Conservation (phyloP, 2,888 invertebrate genomes). For the Agrochola lota region DNA sequence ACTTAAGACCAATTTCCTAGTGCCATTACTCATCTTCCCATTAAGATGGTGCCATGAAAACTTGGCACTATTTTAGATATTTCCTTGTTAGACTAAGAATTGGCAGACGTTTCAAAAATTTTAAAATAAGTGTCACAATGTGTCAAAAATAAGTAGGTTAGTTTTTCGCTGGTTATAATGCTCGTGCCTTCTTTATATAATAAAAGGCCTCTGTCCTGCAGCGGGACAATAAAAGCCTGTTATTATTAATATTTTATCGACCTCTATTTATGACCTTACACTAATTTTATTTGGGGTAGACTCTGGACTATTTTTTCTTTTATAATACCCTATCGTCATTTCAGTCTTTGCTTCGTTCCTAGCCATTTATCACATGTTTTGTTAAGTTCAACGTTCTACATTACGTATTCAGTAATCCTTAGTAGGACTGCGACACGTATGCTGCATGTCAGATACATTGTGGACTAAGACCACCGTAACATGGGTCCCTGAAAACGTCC, state of each 20-base stretch:
- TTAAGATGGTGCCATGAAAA: constrained; percentile 54
- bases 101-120: constrained; percentile 45
- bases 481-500: too few relatives aligned
- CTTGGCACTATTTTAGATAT: constrained; percentile 51
- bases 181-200: too few relatives aligned
- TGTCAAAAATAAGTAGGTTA: background rate
- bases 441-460: too few relatives aligned
- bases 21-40: constrained; percentile 54
- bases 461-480: too few relatives aligned
- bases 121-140: background rate
- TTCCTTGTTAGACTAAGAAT: constrained; percentile 44
- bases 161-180: background rate
- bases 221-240: too few relatives aligned
- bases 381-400: too few relatives aligned
- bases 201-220: too few relatives aligned
- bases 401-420: too few relatives aligned
- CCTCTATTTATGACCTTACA: too few relatives aligned
- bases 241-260: too few relatives aligned
- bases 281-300: background rate
- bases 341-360: background rate
- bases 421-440: too few relatives aligned
- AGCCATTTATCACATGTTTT: background rate
- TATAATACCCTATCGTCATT: background rate
- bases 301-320: background rate
- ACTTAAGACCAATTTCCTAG: constrained; percentile 46